A percentile compares a stretch with the other conserved stretches of the same genome.
Conservation (phyloP, 1,140 invertebrate species). For the Lasaia peninsularis region DNA sequence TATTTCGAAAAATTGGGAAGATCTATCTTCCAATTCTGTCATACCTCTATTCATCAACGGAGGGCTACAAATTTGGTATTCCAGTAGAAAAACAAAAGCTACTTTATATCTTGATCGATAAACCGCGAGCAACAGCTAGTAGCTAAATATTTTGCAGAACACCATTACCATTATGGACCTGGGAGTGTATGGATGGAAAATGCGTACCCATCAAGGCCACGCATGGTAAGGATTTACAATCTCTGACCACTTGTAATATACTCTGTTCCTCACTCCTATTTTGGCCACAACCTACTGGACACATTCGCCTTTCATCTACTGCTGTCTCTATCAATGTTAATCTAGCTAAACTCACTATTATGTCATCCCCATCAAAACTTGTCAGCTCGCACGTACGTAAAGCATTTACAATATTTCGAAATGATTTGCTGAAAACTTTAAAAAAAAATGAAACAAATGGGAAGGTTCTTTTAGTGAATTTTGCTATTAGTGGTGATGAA, state of each 20-base stretch:
- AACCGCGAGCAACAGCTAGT: too few relatives aligned
- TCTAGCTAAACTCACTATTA: constrained; percentile 35
- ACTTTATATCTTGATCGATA: too few relatives aligned
- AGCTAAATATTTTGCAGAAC: constrained; percentile 2
- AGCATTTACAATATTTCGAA: constrained; percentile 39
- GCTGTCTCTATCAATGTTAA: constrained; percentile 61
- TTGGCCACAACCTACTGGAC: constrained; percentile 77
- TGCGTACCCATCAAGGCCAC: constrained; percentile 46
- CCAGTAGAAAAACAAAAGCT: too few relatives aligned
- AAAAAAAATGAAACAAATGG: constrained; percentile 28
- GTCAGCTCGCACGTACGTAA: constrained; percentile 35
- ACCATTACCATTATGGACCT: constrained; percentile 53
- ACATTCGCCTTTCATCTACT: constrained; percentile 64
- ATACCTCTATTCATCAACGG: too few relatives aligned
- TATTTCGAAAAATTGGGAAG: too few relatives aligned
- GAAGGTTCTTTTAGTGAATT: constrained; percentile 60
- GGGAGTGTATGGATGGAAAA: constrained; percentile 55
- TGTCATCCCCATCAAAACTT: constrained; percentile 27
- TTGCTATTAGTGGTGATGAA: constrained; percentile 54
- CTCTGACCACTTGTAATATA: constrained; percentile 77
- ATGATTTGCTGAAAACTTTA: constrained; percentile 34
- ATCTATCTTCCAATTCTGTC: too few relatives aligned
- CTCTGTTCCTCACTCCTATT: constrained; percentile 73
- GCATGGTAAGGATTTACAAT: constrained; percentile 41
- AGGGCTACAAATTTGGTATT: too few relatives aligned